Evolutionary conservation across 2,797 vertebrate species (phyloP).

Genomic region (Glossophaga mutica): DNA sequence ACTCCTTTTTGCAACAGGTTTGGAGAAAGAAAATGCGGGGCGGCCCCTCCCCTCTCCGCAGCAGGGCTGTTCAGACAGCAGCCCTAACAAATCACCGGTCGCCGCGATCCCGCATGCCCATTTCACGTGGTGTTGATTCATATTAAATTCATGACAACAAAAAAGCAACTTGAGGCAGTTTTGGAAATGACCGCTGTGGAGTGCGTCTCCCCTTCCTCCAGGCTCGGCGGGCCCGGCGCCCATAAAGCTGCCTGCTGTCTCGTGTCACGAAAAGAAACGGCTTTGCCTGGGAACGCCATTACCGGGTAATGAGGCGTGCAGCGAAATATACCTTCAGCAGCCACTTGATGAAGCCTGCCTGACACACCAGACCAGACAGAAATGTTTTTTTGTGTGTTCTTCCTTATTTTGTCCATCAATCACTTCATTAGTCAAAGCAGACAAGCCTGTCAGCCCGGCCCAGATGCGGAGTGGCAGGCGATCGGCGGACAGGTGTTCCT

Average conservation of each 20-base stretch:
- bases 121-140: slow-evolving; percentile 86
- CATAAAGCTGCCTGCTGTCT: slow-evolving; percentile 91
- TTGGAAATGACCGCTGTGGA: slow-evolving; percentile 87
- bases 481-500: slow-evolving; percentile 89
- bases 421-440: slow-evolving; percentile 94
- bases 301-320: slow-evolving; percentile 93
- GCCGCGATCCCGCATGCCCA: slow-evolving; percentile 85
- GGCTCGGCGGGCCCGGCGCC: slow-evolving; percentile 86
- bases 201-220: slow-evolving; percentile 83
- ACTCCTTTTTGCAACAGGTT: slow-evolving; percentile 85
- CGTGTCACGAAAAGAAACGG: slow-evolving; percentile 90
- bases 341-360: slow-evolving; percentile 92
- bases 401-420: slow-evolving; percentile 94
- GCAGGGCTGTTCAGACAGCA: slow-evolving; percentile 84
- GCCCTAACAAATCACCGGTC: slow-evolving; percentile 85
- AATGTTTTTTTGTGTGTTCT: slow-evolving; percentile 88
- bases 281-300: slow-evolving; percentile 91
- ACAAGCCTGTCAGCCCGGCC: slow-evolving; percentile 88
- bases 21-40: slow-evolving; percentile 78
- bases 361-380: slow-evolving; percentile 91
- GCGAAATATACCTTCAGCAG: slow-evolving; percentile 92
- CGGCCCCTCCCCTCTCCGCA: slow-evolving; percentile 44
- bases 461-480: slow-evolving; percentile 87
- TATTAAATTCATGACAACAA: slow-evolving; percentile 87
- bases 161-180: slow-evolving; percentile 87